Evolutionary conservation across 2,113 vertebrate genomes (phyloP).

Genomic region (Panthera tigris): DNA sequence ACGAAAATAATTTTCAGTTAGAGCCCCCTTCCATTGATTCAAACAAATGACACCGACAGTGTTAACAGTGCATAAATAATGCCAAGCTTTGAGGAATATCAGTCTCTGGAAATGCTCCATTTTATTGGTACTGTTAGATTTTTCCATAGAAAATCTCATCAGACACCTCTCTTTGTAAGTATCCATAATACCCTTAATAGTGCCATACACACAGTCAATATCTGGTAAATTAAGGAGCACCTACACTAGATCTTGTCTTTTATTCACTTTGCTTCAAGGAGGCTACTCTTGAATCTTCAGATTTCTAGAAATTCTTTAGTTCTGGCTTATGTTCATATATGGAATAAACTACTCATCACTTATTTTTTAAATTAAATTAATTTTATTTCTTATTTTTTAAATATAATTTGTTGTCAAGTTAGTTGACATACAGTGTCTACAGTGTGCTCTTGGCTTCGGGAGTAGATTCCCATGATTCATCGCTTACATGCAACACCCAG

Average conservation of each 20-base stretch:
- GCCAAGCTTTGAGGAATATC: background rate
- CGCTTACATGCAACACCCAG: too few relatives aligned
- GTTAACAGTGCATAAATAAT: background rate
- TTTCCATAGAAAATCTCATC: conserved; percentile 35
- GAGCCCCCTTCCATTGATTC: background rate
- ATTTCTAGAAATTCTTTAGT: conserved; percentile 14
- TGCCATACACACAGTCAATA: background rate
- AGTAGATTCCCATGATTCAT: too few relatives aligned
- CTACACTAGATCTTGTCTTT: background rate
- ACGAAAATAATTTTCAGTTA: conserved; percentile 35
- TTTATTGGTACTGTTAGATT: conserved; percentile 7
- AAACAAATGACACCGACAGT: conserved; percentile 28
- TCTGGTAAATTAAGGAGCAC: conserved; percentile 9
- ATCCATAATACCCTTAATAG: background rate
- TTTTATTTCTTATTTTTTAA: too few relatives aligned
- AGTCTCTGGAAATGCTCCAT: conserved; percentile 15
- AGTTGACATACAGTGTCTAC: too few relatives aligned
- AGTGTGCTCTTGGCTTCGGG: too few relatives aligned
- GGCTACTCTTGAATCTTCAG: background rate
- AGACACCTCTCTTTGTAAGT: conserved; percentile 25
- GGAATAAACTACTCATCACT: background rate
- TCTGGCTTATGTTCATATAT: background rate
- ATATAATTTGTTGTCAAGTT: too few relatives aligned
- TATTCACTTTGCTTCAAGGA: conserved; percentile 23
- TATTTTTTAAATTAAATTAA: background rate